phyloP scores from a whole-genome alignment of 2,113 vertebrate genomes.

The Rhinoderma darwinii region DNA sequence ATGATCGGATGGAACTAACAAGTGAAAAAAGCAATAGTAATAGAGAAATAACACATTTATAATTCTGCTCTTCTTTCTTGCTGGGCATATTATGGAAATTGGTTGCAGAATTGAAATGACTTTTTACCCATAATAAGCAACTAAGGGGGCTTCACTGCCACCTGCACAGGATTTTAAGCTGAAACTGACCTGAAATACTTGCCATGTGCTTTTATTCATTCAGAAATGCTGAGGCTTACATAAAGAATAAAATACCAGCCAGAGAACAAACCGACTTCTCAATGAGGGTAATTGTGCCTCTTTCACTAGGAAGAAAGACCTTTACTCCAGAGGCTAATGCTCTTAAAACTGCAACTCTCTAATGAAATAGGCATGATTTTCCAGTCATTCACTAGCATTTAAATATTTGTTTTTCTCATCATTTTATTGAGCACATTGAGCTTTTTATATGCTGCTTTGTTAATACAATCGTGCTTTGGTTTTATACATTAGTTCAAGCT shows the following conservation, averaged over 20 bases:
- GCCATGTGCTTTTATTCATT: constrained; percentile 45
- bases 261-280: constrained; percentile 45
- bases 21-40: background rate
- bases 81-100: constrained; percentile 15
- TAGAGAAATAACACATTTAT: background rate
- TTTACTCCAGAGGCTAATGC: constrained; percentile 50
- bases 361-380: constrained; percentile 47
- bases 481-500: constrained; percentile 1
- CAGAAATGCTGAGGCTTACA: constrained; percentile 44
- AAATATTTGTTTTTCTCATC: constrained; percentile 35
- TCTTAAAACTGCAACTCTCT: constrained; percentile 52
- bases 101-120: constrained; percentile 9
- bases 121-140: constrained; percentile 3
- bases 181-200: constrained; percentile 59
- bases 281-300: constrained; percentile 56
- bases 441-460: constrained; percentile 4
- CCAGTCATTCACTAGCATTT: constrained; percentile 28
- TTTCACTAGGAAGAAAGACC: constrained; percentile 50
- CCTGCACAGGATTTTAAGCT: constrained; percentile 54
- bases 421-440: background rate
- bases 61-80: background rate
- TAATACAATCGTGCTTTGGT: background rate
- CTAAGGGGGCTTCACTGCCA: constrained; percentile 37
- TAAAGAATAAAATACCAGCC: constrained; percentile 54
- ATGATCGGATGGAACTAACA: too few species aligned